A percentile compares a stretch with the other conserved stretches of the same genome.
Conservation (phyloP, 2,888 invertebrate genomes). For the Tholera decimalis region DNA sequence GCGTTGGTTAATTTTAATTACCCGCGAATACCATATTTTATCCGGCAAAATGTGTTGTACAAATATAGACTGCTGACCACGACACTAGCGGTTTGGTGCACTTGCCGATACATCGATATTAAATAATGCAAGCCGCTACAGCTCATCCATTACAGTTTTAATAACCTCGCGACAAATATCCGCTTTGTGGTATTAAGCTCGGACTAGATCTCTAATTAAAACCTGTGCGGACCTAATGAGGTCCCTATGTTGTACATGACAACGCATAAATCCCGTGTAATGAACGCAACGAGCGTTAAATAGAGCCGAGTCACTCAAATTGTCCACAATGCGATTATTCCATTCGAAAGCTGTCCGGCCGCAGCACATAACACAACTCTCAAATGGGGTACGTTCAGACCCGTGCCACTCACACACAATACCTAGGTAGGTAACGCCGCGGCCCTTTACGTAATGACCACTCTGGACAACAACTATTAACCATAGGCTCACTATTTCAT, state of each 20-base stretch:
- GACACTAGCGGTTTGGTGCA: conserved; percentile 60
- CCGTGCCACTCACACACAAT: conserved; percentile 50
- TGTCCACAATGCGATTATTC: conserved; percentile 89
- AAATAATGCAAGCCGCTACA: conserved; percentile 55
- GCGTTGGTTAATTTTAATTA: conserved; percentile 85
- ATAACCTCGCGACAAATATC: conserved; percentile 63
- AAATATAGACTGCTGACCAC: conserved; percentile 77
- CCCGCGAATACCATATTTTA: conserved; percentile 83
- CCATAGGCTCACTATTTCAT: conserved; percentile 45
- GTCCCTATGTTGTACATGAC: conserved; percentile 84
- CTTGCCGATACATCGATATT: conserved; percentile 65
- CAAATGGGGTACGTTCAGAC: conserved; percentile 65
- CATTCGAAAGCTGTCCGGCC: conserved; percentile 79
- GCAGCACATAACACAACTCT: conserved; percentile 69
- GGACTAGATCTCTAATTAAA: conserved; percentile 85
- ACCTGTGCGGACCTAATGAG: conserved; percentile 85
- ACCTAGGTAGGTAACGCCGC: conserved; percentile 34
- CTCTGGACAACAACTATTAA: conserved; percentile 50
- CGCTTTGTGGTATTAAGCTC: conserved; percentile 70
- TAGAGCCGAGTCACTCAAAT: conserved; percentile 87
- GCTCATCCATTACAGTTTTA: conserved; percentile 41
- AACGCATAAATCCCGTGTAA: conserved; percentile 88
- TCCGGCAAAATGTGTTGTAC: conserved; percentile 77
- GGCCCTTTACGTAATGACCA: conserved; percentile 55
- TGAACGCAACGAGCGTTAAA: conserved; percentile 88